A percentile compares a stretch with the other conserved stretches of the same genome.
These are phyloP conservation scores for Acleris holmiana DNA, from an alignment of 2,888 invertebrate genomes.

Conservation along the genomic window DNA sequence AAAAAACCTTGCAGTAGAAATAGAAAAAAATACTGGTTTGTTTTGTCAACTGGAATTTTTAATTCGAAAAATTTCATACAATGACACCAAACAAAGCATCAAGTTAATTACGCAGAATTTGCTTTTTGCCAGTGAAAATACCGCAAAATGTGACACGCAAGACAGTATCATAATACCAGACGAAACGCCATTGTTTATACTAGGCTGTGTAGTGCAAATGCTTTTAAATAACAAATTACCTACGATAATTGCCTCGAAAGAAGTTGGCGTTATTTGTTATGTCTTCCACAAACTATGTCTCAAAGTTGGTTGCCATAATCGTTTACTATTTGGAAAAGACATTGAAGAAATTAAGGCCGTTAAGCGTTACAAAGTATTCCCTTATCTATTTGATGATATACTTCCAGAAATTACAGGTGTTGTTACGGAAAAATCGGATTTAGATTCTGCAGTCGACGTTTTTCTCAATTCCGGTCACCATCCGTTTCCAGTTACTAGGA, in stretches of 20 bases:
- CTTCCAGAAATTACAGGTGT: constrained; percentile 21
- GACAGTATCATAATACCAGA: constrained; percentile 3
- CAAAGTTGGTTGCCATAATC: constrained; percentile 37
- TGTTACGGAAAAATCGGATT: constrained; percentile 25
- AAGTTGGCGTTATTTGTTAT: constrained; percentile 42
- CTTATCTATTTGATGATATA: constrained; percentile 1
- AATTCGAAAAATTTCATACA: constrained; percentile 42
- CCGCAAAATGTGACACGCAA: neutral
- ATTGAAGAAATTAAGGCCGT: neutral
- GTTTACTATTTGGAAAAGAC: neutral
- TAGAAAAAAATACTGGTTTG: constrained; percentile 41
- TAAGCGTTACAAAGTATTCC: neutral
- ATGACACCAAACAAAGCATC: constrained; percentile 44
- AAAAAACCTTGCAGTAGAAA: constrained; percentile 36
- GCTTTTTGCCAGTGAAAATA: constrained; percentile 30
- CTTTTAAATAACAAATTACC: neutral
- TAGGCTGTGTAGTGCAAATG: constrained; percentile 38
- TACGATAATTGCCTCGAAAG: constrained; percentile 16
- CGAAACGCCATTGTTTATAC: constrained; percentile 30
- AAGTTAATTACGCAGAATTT: constrained; percentile 44
- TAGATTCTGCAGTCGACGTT: constrained; percentile 22
- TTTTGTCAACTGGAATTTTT: constrained; percentile 47
- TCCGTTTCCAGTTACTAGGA: constrained; percentile 54
- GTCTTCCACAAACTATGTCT: constrained; percentile 44
- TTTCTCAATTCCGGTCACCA: constrained; percentile 47